Evolutionary conservation across 2,888 invertebrate species (phyloP).

Genomic region (Drosophila neotestacea): DNA sequence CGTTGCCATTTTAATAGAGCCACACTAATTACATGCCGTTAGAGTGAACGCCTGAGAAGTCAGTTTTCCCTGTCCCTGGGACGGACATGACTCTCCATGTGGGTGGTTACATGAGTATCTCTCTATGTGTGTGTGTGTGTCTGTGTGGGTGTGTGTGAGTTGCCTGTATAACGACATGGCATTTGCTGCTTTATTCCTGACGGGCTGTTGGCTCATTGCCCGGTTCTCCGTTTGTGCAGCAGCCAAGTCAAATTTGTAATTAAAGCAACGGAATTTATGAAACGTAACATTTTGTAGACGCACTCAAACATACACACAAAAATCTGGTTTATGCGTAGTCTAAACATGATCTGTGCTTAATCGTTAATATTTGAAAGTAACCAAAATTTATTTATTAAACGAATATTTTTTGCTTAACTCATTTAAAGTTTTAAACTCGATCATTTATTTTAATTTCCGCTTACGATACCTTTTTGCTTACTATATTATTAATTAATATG

Average conservation of each 20-base stretch:
- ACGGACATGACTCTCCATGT: slow-evolving; percentile 11
- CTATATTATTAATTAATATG: neutral
- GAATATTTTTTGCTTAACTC: no score
- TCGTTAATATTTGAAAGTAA: neutral
- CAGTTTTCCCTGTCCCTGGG: slow-evolving; percentile 23
- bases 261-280: slow-evolving; percentile 79
- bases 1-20: slow-evolving; percentile 79
- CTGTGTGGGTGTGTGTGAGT: slow-evolving; percentile 4
- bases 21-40: slow-evolving; percentile 81
- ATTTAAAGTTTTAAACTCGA: no score
- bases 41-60: slow-evolving; percentile 71
- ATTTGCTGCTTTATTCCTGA: slow-evolving; percentile 27
- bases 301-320: slow-evolving; percentile 17
- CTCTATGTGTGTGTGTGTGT: neutral
- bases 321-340: slow-evolving; percentile 36
- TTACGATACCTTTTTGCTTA: no score
- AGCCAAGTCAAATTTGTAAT: slow-evolving; percentile 77
- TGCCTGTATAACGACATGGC: slow-evolving; percentile 36
- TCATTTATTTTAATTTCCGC: no score
- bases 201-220: slow-evolving; percentile 55
- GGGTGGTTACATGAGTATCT: slow-evolving; percentile 19
- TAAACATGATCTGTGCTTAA: slow-evolving; percentile 19
- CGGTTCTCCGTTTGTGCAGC: slow-evolving; percentile 44
- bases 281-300: slow-evolving; percentile 71
- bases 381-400: no score